Evolutionary conservation across 2,113 vertebrate genomes (phyloP), one percentile per base, ranked within the genome.

Genomic region (Etheostoma cragini): DNA sequence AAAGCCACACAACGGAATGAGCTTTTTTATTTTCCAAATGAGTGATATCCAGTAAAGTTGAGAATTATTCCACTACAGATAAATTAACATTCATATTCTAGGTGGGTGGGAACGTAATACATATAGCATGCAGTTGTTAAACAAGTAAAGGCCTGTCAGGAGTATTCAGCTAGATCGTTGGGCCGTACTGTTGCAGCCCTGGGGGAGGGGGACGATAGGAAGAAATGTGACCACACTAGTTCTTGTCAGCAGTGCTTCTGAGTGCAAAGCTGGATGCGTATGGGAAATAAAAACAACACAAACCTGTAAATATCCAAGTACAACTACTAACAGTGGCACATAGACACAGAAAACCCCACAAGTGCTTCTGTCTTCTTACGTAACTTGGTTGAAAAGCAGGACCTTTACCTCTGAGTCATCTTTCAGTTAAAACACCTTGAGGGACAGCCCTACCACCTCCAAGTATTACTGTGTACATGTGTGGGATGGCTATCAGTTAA

Each of bases 181-280:
- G 35, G 68, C 26, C 42, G 15, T 54, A 19, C 50, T 38, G 53
- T 56, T 81, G 71, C 21, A 54, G 47, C 85, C 69, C 56, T 45
- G 11, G n/a, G 12, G 26, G 26, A 26, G 73, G 58, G 24, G 19
- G 38, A 30, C 19, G 50, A 22, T 11, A 13, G 7, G 26, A 46
- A 64, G 77, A 88, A 86, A 91, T 91, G 86, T 87, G 85, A 84
- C 77, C 76, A 61, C 81, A 72, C 78, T 78, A 56, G 81, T 90
- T 93, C 58, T 65, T 54, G 60, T 89, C 83, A 89, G 65, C 26
- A 61, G 63, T 49, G 16, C 77, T 76, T 53, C 17, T 5, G 72
- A 66, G 69, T 21, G 5, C 33, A 79, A 63, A 66, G 35, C 47
- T 64, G 35, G 22, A 71, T 5, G n/a, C 16, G 5, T 58, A 45